A percentile compares a stretch with the other conserved stretches of the same genome.
Conservation (phyloP, 2,113 vertebrate genomes). For the Mastomys natalensis region DNA sequence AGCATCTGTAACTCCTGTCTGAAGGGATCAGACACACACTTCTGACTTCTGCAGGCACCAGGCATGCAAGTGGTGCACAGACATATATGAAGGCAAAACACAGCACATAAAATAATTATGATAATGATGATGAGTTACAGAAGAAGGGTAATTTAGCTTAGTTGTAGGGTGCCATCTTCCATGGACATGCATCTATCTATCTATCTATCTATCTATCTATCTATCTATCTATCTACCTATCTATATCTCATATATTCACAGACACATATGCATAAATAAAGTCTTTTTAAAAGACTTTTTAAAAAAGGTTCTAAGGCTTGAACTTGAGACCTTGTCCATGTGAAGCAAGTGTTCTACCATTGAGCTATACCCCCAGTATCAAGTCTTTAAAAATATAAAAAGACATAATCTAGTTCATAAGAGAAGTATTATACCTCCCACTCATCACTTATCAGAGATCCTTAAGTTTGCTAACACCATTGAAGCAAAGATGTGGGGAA, state of each 20-base stretch:
- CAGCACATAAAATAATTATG: background rate
- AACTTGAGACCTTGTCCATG: background rate
- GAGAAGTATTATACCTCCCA: slow-evolving; percentile 45
- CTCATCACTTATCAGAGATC: background rate
- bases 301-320: background rate
- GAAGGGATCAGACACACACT: background rate
- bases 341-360: background rate
- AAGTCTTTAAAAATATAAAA: slow-evolving; percentile 33
- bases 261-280: background rate
- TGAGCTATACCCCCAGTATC: background rate
- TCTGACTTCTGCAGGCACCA: background rate
- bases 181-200: background rate
- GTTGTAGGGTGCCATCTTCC: background rate
- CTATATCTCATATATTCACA: background rate
- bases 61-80: background rate
- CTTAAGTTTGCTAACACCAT: background rate
- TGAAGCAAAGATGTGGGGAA: background rate
- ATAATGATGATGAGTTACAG: background rate
- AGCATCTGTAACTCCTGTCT: background rate
- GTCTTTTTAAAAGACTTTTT: background rate
- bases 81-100: background rate
- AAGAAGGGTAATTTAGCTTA: background rate
- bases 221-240: too few relatives aligned
- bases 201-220: too few relatives aligned
- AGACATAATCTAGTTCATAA: slow-evolving; percentile 13